A percentile compares a stretch with the other conserved stretches of the same genome.
phyloP scores from a whole-genome alignment of 2,797 vertebrate genomes.

The Melanotaenia nigrans region DNA sequence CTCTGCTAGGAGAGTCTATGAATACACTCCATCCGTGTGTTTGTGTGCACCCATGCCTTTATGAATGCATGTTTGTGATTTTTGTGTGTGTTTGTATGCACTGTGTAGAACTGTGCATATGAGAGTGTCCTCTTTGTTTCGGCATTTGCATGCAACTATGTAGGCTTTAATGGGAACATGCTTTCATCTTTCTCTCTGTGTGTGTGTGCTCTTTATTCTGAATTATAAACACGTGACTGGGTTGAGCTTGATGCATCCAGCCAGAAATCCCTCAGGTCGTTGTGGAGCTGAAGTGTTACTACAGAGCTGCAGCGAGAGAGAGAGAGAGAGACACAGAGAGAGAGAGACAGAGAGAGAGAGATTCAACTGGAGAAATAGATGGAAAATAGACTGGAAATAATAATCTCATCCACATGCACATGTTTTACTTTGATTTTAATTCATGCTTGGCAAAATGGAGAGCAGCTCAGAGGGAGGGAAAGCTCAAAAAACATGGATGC shows the following conservation, averaged over 20 bases:
- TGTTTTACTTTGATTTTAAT: constrained; percentile 55
- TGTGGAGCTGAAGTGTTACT: constrained; percentile 71
- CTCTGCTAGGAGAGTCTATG: constrained; percentile 28
- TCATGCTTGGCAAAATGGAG: constrained; percentile 21
- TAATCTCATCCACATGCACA: constrained; percentile 58
- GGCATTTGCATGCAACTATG: constrained; percentile 61
- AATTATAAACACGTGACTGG: constrained; percentile 75
- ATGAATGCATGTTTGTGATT: not conserved
- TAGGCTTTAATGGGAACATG: constrained; percentile 56
- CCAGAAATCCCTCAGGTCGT: constrained; percentile 74
- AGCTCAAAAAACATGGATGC: constrained; percentile 12
- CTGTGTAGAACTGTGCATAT: constrained; percentile 42
- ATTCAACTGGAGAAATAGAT: constrained; percentile 28
- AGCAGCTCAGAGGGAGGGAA: constrained; percentile 9
- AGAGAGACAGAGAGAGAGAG: constrained; percentile 28
- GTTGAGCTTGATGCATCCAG: constrained; percentile 71
- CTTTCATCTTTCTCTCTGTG: constrained; percentile 25
- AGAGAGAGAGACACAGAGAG: constrained; percentile 22
- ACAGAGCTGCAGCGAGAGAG: constrained; percentile 42
- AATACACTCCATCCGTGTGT: constrained; percentile 30
- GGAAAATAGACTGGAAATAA: constrained; percentile 67
- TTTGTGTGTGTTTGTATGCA: constrained; percentile 15
- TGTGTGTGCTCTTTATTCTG: constrained; percentile 57
- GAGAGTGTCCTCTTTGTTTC: constrained; percentile 61
- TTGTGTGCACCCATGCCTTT: constrained; percentile 1